phyloP scores from a whole-genome alignment of 2,113 vertebrate genomes.

The Alethe diademata region DNA sequence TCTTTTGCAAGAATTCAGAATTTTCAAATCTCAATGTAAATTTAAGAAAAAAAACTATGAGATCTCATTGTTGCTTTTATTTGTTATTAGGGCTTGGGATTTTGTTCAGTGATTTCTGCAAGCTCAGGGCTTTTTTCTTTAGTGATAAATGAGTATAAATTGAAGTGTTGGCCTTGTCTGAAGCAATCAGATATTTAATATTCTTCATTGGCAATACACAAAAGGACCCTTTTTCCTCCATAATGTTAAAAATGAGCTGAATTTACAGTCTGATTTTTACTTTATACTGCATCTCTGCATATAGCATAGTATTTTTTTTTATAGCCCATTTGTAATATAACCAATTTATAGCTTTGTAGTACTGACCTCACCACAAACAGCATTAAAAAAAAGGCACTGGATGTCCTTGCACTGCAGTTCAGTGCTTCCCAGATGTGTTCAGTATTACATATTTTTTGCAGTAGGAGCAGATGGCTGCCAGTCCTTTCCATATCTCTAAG shows the following conservation, averaged over 20 bases:
- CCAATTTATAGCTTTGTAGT: background rate
- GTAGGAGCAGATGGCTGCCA: background rate
- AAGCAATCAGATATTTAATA: constrained; percentile 5
- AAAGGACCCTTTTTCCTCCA: background rate
- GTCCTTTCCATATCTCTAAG: background rate
- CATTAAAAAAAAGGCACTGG: background rate
- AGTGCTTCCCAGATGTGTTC: background rate
- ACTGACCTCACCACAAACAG: background rate
- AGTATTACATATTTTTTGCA: background rate
- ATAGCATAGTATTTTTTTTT: background rate
- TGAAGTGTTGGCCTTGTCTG: background rate
- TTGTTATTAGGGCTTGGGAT: background rate
- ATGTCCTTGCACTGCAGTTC: background rate
- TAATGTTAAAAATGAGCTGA: background rate
- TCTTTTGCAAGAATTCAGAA: background rate
- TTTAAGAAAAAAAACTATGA: background rate
- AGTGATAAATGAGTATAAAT: constrained; percentile 21
- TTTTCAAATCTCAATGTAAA: background rate
- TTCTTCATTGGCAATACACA: background rate
- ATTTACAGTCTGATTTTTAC: background rate
- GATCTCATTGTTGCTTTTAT: background rate
- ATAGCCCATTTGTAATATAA: background rate
- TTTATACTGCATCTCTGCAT: background rate
- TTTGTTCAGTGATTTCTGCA: constrained; percentile 6
- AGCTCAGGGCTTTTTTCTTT: background rate